Percentiles rank a stretch among this genome's conserved stretches.
Conservation (phyloP, 2,888 invertebrate genomes). For the Epicampocera succincta region DNA sequence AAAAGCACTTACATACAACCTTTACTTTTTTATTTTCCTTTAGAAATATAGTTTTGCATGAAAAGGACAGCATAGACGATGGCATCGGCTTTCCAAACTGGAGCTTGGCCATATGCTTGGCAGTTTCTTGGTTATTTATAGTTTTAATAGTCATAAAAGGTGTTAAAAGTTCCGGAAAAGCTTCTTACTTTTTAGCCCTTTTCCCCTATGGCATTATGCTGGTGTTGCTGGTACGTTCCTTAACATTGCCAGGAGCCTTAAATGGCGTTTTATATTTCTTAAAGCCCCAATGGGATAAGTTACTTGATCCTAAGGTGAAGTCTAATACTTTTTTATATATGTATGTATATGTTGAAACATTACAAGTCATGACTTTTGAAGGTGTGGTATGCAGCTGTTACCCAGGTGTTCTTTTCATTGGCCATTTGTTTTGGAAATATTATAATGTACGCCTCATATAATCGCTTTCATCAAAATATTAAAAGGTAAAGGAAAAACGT, state of each 20-base stretch:
- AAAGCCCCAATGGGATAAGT: slow-evolving; percentile 84
- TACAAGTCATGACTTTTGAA: slow-evolving; percentile 67
- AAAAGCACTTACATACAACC: too few species aligned
- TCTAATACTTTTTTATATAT: too few species aligned
- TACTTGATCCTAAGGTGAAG: slow-evolving; percentile 77
- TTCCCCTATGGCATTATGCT: slow-evolving; percentile 86
- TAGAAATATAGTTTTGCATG: slow-evolving; percentile 83
- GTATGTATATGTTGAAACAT: too few species aligned
- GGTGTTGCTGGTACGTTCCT: slow-evolving; percentile 84
- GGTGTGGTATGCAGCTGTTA: slow-evolving; percentile 86
- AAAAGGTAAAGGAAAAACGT: slow-evolving; percentile 80
- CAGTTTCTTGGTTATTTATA: slow-evolving; percentile 83
- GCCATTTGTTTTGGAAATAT: slow-evolving; percentile 85
- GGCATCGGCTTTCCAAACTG: slow-evolving; percentile 84
- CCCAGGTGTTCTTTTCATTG: slow-evolving; percentile 85
- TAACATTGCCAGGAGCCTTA: slow-evolving; percentile 84
- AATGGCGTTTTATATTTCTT: slow-evolving; percentile 86
- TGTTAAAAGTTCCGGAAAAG: slow-evolving; percentile 85
- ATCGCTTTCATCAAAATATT: slow-evolving; percentile 84
- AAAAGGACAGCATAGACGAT: slow-evolving; percentile 82
- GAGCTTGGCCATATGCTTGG: slow-evolving; percentile 83
- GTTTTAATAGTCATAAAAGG: slow-evolving; percentile 83
- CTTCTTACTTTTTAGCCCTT: slow-evolving; percentile 87
- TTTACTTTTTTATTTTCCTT: slow-evolving; percentile 14
- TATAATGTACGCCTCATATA: slow-evolving; percentile 85